Percentiles rank a stretch among this genome's conserved stretches.
Evolutionary conservation across 2,113 vertebrate species (phyloP).

Genomic region (Garra rufa): DNA sequence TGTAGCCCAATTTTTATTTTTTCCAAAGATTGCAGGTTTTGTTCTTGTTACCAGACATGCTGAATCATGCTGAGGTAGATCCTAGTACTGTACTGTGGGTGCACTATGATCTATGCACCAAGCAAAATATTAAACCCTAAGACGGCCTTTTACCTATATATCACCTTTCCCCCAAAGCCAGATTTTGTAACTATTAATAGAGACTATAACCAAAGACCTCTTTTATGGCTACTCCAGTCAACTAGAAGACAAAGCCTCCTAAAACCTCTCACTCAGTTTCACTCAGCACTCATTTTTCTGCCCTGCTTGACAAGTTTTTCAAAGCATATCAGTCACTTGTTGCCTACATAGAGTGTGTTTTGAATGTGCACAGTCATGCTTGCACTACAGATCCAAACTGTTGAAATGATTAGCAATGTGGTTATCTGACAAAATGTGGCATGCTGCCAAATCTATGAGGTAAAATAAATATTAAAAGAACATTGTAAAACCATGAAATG

Average conservation of each 20-base stretch:
- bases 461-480: not conserved
- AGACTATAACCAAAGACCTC: not conserved
- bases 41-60: not conserved
- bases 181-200: not conserved
- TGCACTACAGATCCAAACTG: not conserved
- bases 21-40: not conserved
- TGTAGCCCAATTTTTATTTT: not conserved
- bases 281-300: not conserved
- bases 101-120: not conserved
- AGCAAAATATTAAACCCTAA: not conserved
- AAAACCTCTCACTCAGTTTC: slow-evolving; percentile 3
- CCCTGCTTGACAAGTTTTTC: not conserved
- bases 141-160: not conserved
- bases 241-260: not conserved
- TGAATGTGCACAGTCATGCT: not conserved
- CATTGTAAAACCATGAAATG: not conserved
- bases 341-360: not conserved
- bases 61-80: not conserved
- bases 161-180: not conserved
- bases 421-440: not conserved
- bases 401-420: not conserved
- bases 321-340: not conserved
- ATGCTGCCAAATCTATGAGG: not conserved
- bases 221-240: not conserved
- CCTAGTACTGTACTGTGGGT: not conserved